Evolutionary conservation across 1,140 invertebrate species (phyloP), one percentile per base, ranked within the genome.

Genomic region (Panonychus citri): DNA sequence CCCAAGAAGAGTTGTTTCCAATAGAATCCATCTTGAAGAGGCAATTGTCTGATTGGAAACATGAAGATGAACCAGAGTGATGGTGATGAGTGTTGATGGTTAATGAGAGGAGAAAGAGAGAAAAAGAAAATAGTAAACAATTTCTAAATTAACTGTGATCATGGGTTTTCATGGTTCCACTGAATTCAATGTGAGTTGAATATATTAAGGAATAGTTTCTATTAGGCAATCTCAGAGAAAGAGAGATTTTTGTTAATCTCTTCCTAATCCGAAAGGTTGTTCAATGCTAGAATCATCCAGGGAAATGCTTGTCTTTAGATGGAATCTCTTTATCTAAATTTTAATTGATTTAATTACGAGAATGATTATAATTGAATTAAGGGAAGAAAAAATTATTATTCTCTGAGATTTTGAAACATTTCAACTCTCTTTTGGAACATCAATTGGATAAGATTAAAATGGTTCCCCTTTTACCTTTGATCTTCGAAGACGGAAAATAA

Each of bases 1-100:
- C 63, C 86, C 86, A 24, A 87, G 64, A 49, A 90, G 70, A 58
- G 89, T 80, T 30, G 82, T 82, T 72, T 91, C 85, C 65, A 89
- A 70, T 56, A 90, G 78, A 34, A 83, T 81, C 86, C 86, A 91
- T 78, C 85, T 84, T 56, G 82, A 80, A 60, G 77, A 77, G 24
- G 81, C 81, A 63, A 84, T 83, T 49, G 81, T 80, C 81, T 85
- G 67, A 24, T 28, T 43, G n/a, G 34, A 34, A 50, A 53, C 21
- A 54, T 21, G 17, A 30, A 15, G 39, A 39, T 55, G 24, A 34
- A 34, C n/a, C n/a, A n/a, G n/a, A n/a, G 12, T 7, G 30, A 34
- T 34, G 30, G 12, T 5, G 30, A 34, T 34, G 30, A 34, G 39
- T 40, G 13, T 7, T 2, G 7, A 40, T 40, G 39, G 39, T 40